These are phyloP conservation scores for Ctenicera cuprea DNA, from an alignment of 2,888 invertebrate species.

Conservation along the genomic window DNA sequence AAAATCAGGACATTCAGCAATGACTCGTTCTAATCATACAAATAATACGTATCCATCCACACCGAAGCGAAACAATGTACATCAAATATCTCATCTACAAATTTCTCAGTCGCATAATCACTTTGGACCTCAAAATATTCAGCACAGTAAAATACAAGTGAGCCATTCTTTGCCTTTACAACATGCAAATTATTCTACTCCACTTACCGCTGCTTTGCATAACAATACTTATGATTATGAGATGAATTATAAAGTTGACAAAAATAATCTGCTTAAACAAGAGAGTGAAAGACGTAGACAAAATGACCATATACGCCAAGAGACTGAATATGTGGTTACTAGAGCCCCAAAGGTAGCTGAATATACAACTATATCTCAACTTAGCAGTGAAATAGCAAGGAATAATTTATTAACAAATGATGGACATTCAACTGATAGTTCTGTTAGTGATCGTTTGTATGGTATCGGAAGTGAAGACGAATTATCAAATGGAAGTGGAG, in stretches of 20 bases:
- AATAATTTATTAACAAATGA: slow-evolving; percentile 71
- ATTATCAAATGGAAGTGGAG: slow-evolving; percentile 75
- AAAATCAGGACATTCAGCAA: slow-evolving; percentile 50
- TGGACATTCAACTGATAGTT: slow-evolving; percentile 75
- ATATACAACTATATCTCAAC: slow-evolving; percentile 62
- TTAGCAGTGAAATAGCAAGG: slow-evolving; percentile 63
- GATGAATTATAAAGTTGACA: slow-evolving; percentile 66
- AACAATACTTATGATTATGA: slow-evolving; percentile 70
- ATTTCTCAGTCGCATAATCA: slow-evolving; percentile 68
- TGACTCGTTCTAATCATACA: slow-evolving; percentile 44
- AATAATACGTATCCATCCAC: slow-evolving; percentile 70
- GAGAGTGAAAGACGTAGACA: slow-evolving; percentile 68
- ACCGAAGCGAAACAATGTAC: slow-evolving; percentile 68
- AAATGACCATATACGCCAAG: slow-evolving; percentile 72
- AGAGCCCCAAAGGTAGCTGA: slow-evolving; percentile 67
- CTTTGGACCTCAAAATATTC: slow-evolving; percentile 66
- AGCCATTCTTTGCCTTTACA: slow-evolving; percentile 72
- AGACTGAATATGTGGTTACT: slow-evolving; percentile 72
- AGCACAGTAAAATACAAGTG: slow-evolving; percentile 70
- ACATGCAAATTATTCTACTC: slow-evolving; percentile 69
- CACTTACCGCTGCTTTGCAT: slow-evolving; percentile 69
- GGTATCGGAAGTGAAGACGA: slow-evolving; percentile 75
- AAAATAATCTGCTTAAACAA: slow-evolving; percentile 63
- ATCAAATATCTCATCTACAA: slow-evolving; percentile 66
- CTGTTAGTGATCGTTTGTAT: slow-evolving; percentile 72